Percentiles rank a stretch among this genome's conserved stretches.
These are phyloP conservation scores for Thymelicus acteon DNA, from an alignment of 2,888 invertebrate genomes.

Conservation along the genomic window DNA sequence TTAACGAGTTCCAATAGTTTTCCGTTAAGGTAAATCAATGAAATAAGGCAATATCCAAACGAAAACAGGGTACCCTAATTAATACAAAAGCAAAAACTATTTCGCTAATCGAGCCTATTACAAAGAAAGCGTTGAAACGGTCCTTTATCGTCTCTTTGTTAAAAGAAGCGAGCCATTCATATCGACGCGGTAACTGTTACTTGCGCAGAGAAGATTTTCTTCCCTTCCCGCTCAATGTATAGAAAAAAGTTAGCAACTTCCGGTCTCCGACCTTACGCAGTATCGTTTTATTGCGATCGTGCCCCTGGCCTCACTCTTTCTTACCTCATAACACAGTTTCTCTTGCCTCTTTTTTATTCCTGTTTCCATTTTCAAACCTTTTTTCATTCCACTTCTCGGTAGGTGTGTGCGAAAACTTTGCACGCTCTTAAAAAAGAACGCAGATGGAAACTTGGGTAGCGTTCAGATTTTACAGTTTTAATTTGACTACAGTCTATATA, in stretches of 20 bases:
- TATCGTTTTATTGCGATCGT: slow-evolving; percentile 79
- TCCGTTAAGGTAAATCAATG: too few relatives aligned
- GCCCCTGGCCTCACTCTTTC: slow-evolving; percentile 76
- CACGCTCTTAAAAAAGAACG: slow-evolving; percentile 37
- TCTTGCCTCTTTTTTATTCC: slow-evolving; percentile 53
- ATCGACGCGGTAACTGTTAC: slow-evolving; percentile 20
- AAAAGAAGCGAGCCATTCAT: slow-evolving; percentile 18
- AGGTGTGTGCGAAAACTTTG: slow-evolving; percentile 65
- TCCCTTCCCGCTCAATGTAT: slow-evolving; percentile 53
- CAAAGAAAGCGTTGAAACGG: not conserved
- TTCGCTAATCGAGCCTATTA: not conserved
- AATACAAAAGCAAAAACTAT: not conserved
- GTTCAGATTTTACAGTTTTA: slow-evolving; percentile 5
- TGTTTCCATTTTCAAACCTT: slow-evolving; percentile 46
- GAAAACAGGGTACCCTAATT: too few relatives aligned
- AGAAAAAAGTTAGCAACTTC: slow-evolving; percentile 64
- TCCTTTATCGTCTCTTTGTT: slow-evolving; percentile 5
- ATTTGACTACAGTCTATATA: slow-evolving; percentile 3
- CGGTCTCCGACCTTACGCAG: slow-evolving; percentile 70
- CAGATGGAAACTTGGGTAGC: slow-evolving; percentile 7
- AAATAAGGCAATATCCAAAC: too few relatives aligned
- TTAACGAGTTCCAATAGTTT: too few relatives aligned
- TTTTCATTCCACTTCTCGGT: slow-evolving; percentile 51
- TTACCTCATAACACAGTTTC: slow-evolving; percentile 84
- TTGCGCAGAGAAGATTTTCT: slow-evolving; percentile 56